Evolutionary conservation across 2,888 invertebrate species (phyloP).

Genomic region (Lamellibrachia columna): DNA sequence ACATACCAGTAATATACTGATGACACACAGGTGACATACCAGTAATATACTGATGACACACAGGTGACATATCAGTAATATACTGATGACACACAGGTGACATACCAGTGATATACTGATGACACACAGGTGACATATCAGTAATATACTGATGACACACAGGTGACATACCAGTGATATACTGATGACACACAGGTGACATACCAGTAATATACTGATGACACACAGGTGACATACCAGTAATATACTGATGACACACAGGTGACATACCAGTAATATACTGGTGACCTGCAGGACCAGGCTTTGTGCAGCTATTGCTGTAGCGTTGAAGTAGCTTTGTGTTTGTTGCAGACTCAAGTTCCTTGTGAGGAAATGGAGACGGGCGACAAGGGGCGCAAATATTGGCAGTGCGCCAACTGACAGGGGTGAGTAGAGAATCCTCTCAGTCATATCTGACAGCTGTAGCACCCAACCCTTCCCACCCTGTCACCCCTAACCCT

Average conservation of each 20-base stretch:
- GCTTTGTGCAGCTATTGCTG: slow-evolving; percentile 17
- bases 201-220: background rate
- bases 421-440: background rate
- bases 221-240: too few relatives aligned
- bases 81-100: too few relatives aligned
- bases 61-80: too few relatives aligned
- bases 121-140: background rate
- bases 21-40: background rate
- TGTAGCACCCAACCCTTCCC: too few relatives aligned
- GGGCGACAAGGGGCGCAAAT: background rate
- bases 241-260: too few relatives aligned
- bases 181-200: background rate
- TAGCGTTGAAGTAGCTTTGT: background rate
- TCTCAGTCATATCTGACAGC: background rate
- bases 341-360: slow-evolving; percentile 35
- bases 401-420: background rate
- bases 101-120: too few relatives aligned
- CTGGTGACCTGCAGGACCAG: too few relatives aligned
- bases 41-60: background rate
- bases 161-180: background rate
- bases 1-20: background rate
- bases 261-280: too few relatives aligned
- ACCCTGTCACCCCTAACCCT: too few relatives aligned
- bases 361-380: slow-evolving; percentile 43
- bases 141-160: background rate